A percentile compares a stretch with the other conserved stretches of the same genome.
Conservation (phyloP, 2,797 vertebrate species). For the Falco columbarius region DNA sequence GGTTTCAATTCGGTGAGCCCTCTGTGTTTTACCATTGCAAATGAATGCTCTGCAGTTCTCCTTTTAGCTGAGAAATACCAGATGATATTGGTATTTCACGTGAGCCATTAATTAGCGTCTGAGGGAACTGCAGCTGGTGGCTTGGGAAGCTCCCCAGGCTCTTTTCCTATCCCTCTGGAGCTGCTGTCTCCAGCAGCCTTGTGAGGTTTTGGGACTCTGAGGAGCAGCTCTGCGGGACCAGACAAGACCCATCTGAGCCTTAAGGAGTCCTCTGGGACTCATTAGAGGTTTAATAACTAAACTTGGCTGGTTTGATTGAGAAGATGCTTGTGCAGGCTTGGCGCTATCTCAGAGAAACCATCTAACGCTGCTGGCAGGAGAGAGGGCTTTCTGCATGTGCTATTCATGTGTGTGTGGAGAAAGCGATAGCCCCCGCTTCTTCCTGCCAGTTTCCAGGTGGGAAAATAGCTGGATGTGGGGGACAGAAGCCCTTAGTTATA, state of each 20-base stretch:
- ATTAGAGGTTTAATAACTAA: constrained; percentile 44
- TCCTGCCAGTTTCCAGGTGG: neutral
- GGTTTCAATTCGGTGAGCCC: neutral
- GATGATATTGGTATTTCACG: neutral
- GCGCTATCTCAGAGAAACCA: neutral
- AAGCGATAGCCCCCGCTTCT: neutral
- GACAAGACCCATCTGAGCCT: neutral
- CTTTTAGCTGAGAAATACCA: neutral
- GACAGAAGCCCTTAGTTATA: neutral
- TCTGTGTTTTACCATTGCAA: neutral
- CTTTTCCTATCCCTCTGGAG: neutral
- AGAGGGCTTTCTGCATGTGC: constrained; percentile 13
- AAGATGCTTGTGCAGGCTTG: constrained; percentile 37
- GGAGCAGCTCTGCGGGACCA: neutral
- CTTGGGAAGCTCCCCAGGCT: neutral
- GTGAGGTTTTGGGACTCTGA: neutral
- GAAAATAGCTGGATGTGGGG: neutral
- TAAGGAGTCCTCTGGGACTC: neutral
- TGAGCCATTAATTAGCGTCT: neutral
- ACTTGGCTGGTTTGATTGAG: constrained; percentile 15
- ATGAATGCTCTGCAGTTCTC: neutral
- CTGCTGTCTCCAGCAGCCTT: neutral
- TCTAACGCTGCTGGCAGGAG: neutral
- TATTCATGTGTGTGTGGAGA: neutral
- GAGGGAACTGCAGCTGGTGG: neutral